Evolutionary conservation across 2,797 vertebrate genomes (phyloP), one percentile per base, ranked within the genome.

Genomic region (Huso huso): DNA sequence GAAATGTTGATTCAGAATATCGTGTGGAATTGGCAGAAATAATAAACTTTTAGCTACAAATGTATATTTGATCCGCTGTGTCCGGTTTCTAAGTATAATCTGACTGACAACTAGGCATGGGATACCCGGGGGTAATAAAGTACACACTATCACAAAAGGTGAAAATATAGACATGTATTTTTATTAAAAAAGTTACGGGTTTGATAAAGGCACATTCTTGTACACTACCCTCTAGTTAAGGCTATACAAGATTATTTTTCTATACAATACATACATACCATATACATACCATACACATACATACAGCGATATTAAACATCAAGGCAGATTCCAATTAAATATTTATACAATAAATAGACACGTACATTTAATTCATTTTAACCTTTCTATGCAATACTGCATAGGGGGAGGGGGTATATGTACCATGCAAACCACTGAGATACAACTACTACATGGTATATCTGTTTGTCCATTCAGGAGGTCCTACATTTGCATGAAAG

Each of bases 331-430:
- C 84, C 84, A 88, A 87, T 90, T 90, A 91, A 90, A 91, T 90
- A 89, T 88, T 88, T 84, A 84, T 87, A 87, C 81, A 88, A 84
- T 89, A 89, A 89, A 89, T 89, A 86, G 75, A 82, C 48, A 68
- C 60, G 5, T 52, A 78, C 79, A 75, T 79, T 82, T 84, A 58
- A 58, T 58, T 58, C 12, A 58, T 58, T 11, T 58, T 76, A 83
- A 82, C 81, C 84, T 72, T 84, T 86, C 80, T 86, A 81, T 78
- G 82, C 81, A 87, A 13, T 57, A 23, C 4, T 66, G 12, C 63
- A 15, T 51, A 7, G 52, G 59, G 12, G 49, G 23, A 9, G 52
- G n/a, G 58, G 52, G 51, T 37, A 10, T 49, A 59, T 59, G 50
- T 23, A 15, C 59, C 55, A 10, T 62, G 59, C 13, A 57, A 53